A percentile compares a stretch with the other conserved stretches of the same genome.
These are phyloP conservation scores for Plebejus anna DNA, from an alignment of 2,888 invertebrate species.

Conservation along the genomic window DNA sequence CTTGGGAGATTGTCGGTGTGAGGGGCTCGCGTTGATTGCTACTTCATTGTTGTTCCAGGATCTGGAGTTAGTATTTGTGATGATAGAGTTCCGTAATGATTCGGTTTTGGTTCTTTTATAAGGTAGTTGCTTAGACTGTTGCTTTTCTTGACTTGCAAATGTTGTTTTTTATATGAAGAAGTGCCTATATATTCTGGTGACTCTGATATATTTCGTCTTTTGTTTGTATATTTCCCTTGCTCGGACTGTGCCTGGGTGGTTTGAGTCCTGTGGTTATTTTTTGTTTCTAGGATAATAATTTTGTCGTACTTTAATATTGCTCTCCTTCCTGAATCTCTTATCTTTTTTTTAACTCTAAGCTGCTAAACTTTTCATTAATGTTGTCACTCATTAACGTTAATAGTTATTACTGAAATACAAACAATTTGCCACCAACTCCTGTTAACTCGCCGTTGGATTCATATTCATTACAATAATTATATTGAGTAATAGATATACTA, in stretches of 20 bases:
- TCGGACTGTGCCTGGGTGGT: too few relatives aligned
- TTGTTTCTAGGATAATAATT: conserved; percentile 29
- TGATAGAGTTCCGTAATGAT: too few relatives aligned
- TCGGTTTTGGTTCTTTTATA: too few relatives aligned
- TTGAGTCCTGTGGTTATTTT: conserved; percentile 22
- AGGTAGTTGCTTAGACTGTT: too few relatives aligned
- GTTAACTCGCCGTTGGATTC: neutral
- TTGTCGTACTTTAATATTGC: conserved; percentile 36
- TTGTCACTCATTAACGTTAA: neutral
- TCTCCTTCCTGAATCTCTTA: conserved; percentile 32
- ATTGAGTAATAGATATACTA: neutral
- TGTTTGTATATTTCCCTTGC: neutral
- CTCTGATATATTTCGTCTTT: conserved; percentile 28
- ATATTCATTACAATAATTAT: neutral
- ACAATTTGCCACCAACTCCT: neutral
- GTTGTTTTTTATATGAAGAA: too few relatives aligned
- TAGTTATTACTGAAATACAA: too few relatives aligned
- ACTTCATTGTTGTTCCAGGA: too few relatives aligned
- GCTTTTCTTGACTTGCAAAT: too few relatives aligned
- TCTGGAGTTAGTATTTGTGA: too few relatives aligned
- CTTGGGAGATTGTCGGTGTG: too few relatives aligned
- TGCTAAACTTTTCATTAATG: conserved; percentile 5
- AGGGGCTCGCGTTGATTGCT: too few relatives aligned
- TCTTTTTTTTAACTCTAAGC: conserved; percentile 27
- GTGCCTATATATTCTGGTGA: conserved; percentile 21